These are phyloP conservation scores for Polyergus mexicanus DNA, from an alignment of 1,140 invertebrate species.

Conservation along the genomic window DNA sequence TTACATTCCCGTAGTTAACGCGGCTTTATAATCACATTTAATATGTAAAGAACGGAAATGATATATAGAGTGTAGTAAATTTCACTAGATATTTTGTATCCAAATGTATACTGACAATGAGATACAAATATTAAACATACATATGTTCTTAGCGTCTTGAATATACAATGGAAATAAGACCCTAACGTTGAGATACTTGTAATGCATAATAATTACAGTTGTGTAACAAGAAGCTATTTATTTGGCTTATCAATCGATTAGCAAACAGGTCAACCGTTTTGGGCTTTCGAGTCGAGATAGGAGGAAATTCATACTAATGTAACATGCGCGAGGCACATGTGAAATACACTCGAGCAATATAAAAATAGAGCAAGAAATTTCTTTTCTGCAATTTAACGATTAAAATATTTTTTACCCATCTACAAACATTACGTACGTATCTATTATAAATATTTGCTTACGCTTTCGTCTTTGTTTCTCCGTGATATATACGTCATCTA, in stretches of 20 bases:
- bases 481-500: neutral
- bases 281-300: neutral
- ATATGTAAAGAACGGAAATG: neutral
- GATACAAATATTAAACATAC: neutral
- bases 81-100: neutral
- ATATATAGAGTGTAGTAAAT: neutral
- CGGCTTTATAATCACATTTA: neutral
- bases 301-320: neutral
- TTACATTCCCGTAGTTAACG: slow-evolving; percentile 3
- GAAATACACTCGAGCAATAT: neutral
- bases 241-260: slow-evolving; percentile 41
- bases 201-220: slow-evolving; percentile 42
- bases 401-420: neutral
- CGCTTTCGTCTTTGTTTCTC: neutral
- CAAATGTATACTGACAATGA: slow-evolving; percentile 39
- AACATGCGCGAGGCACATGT: neutral
- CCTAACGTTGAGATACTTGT: neutral
- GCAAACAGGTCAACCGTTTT: slow-evolving; percentile 33
- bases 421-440: neutral
- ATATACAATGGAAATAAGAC: slow-evolving; percentile 3
- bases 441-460: neutral
- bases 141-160: neutral
- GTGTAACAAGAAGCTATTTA: slow-evolving; percentile 13
- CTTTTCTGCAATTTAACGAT: neutral
- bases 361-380: neutral